Percentiles rank a stretch among this genome's conserved stretches.
These are phyloP conservation scores for Syngnathus rostellatus DNA, from an alignment of 2,797 vertebrate genomes.

Conservation along the genomic window DNA sequence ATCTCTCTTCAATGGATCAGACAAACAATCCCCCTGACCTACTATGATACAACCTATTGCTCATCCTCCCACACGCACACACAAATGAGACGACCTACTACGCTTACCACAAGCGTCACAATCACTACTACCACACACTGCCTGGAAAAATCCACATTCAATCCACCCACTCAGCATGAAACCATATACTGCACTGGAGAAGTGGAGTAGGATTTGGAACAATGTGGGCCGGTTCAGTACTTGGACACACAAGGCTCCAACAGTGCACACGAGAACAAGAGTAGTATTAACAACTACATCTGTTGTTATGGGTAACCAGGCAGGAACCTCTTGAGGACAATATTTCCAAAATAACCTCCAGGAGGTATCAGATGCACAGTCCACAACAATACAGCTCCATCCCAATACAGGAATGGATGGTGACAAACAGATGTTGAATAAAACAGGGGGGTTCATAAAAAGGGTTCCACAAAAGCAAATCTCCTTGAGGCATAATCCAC, in stretches of 20 bases:
- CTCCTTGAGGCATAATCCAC: constrained; percentile 28
- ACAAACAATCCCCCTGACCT: constrained; percentile 60
- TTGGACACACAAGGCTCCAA: constrained; percentile 12
- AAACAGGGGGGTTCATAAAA: constrained; percentile 17
- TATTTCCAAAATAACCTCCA: constrained; percentile 4
- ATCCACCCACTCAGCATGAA: constrained; percentile 31
- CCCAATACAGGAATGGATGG: not conserved
- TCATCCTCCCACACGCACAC: constrained; percentile 14
- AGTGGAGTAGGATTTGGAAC: constrained; percentile 15
- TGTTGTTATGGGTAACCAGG: not conserved
- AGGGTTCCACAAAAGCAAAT: constrained; percentile 29
- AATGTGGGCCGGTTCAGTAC: constrained; percentile 21
- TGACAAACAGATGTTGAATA: constrained; percentile 31
- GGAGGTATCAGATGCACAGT: constrained; percentile 15
- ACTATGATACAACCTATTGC: constrained; percentile 45
- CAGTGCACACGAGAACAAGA: constrained; percentile 9
- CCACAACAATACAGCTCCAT: constrained; percentile 1
- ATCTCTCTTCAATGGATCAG: constrained; percentile 61
- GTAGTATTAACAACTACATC: not conserved
- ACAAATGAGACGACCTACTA: constrained; percentile 26
- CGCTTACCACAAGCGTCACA: constrained; percentile 4
- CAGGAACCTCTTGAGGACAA: constrained; percentile 4
- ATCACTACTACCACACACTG: constrained; percentile 1
- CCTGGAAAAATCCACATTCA: constrained; percentile 21
- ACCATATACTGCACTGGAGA: constrained; percentile 5